phyloP scores from a whole-genome alignment of 2,888 invertebrate species.

The Cryptocephalus primarius region DNA sequence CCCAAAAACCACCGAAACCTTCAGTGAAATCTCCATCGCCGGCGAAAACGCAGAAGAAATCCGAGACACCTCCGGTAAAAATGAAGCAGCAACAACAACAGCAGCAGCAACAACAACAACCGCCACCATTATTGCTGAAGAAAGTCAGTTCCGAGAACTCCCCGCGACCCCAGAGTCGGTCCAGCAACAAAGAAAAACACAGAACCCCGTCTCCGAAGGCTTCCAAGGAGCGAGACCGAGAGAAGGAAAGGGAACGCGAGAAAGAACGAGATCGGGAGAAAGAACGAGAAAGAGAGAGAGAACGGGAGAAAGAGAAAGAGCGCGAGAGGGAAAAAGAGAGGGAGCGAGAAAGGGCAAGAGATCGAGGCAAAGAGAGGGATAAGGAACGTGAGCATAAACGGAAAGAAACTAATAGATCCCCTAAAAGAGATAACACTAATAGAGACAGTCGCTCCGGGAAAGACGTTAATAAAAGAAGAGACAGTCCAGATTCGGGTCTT shows the following conservation, averaged over 20 bases:
- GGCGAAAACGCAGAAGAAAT: slow-evolving; percentile 25
- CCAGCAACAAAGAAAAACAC: slow-evolving; percentile 28
- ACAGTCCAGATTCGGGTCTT: slow-evolving; percentile 35
- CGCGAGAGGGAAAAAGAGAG: slow-evolving; percentile 27
- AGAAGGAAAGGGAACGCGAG: slow-evolving; percentile 30
- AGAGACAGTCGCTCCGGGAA: slow-evolving; percentile 25
- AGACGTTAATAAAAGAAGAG: slow-evolving; percentile 29
- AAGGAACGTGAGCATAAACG: slow-evolving; percentile 26
- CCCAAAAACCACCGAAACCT: slow-evolving; percentile 34
- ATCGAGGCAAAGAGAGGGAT: slow-evolving; percentile 31
- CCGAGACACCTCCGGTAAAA: slow-evolving; percentile 34
- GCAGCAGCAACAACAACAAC: too few species aligned
- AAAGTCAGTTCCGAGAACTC: slow-evolving; percentile 26
- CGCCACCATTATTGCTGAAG: slow-evolving; percentile 8
- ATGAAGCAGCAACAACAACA: slow-evolving; percentile 18
- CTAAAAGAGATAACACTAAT: slow-evolving; percentile 16
- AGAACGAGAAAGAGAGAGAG: slow-evolving; percentile 36
- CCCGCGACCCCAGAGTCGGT: slow-evolving; percentile 27
- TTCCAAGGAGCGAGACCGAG: slow-evolving; percentile 30
- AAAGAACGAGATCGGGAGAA: slow-evolving; percentile 32
- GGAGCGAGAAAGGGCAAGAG: slow-evolving; percentile 26
- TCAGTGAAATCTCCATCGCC: slow-evolving; percentile 36
- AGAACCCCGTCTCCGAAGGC: slow-evolving; percentile 34
- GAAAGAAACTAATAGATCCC: slow-evolving; percentile 4
- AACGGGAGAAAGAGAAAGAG: slow-evolving; percentile 43